Base-by-base conservation (phyloP, 2,113 vertebrate genomes). In the Anarrhichthys ocellatus region DNA sequence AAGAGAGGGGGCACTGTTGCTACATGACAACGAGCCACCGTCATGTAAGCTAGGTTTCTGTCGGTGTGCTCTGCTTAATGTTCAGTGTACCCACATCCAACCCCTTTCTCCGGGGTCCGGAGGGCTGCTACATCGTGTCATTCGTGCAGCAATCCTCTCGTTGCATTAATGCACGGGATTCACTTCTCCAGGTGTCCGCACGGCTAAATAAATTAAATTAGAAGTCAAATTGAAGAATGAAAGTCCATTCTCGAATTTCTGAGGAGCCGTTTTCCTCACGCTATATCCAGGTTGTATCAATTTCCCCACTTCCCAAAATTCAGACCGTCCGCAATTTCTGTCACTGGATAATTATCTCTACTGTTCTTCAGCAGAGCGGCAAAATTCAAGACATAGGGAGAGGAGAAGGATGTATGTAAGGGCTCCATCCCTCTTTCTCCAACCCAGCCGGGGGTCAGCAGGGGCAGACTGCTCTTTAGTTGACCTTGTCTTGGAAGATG, bases 401-500 rank as follows among this genome's bases (percentile, higher is more conserved):
- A 78, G 82, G 75, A 80, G 81, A 68, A 78, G 76, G 73, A 67
- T 64, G 61, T 68, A 59, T 79, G 76, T 46, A n/a, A 24, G 64
- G 40, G 67, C 38, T 84, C 75, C 68, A 58, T 74, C 74, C 78
- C 73, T 67, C 63, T 64, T 74, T 80, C 80, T 84, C 90, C 76
- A 34, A 50, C 76, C 76, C 83, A 64, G 74, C 50, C 44, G 5
- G 68, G 74, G 83, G 89, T 87, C 87, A 74, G 71, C 78, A 29
- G 63, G 81, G 86, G 68, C 80, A 48, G 64, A 14, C 22, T 54
- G 73, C 81, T 66, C 92, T 88, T 96, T 98, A 99, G 94, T 99
- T 99, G 94, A 99, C 97, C 95, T 99, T 99, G 96, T 99, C 98
- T 94, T 99, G 98, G 94, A 99, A 99, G 96, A 99, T 99, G 95